phyloP scores from a whole-genome alignment of 1,140 invertebrate species.

The Asbolus verrucosus region DNA sequence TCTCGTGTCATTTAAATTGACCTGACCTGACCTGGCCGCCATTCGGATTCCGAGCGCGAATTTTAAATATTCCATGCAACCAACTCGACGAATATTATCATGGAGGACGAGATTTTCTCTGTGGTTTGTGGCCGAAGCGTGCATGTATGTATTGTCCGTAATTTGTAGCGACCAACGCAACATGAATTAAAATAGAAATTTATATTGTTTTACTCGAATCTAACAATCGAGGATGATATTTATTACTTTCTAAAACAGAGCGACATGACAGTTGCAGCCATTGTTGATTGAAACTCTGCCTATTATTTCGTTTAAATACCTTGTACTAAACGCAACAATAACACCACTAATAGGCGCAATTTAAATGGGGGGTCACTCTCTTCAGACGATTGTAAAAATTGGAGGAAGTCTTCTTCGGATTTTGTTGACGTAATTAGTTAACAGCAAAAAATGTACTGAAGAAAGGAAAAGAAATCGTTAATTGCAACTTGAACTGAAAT shows the following conservation, averaged over 20 bases:
- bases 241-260: slow-evolving; percentile 35
- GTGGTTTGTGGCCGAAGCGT: slow-evolving; percentile 25
- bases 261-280: slow-evolving; percentile 25
- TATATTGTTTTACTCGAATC: slow-evolving; percentile 41
- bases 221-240: slow-evolving; percentile 36
- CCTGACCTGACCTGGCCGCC: slow-evolving; percentile 27
- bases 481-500: no score
- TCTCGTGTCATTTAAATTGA: slow-evolving; percentile 2
- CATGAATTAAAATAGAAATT: slow-evolving; percentile 43
- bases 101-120: slow-evolving; percentile 1
- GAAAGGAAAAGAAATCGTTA: no score
- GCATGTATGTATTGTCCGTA: slow-evolving; percentile 36
- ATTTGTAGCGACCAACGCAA: slow-evolving; percentile 41
- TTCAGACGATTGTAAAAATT: no score
- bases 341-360: slow-evolving; percentile 25
- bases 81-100: no score
- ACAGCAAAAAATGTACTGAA: no score
- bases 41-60: no score
- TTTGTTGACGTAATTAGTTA: no score
- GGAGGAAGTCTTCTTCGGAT: no score
- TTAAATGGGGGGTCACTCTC: slow-evolving; percentile 2
- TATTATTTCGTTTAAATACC: slow-evolving; percentile 34
- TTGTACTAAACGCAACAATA: slow-evolving; percentile 34
- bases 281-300: slow-evolving; percentile 35
- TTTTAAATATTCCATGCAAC: no score